Base-by-base conservation (phyloP, 2,888 invertebrate species). In the Eristalis intricaria region DNA sequence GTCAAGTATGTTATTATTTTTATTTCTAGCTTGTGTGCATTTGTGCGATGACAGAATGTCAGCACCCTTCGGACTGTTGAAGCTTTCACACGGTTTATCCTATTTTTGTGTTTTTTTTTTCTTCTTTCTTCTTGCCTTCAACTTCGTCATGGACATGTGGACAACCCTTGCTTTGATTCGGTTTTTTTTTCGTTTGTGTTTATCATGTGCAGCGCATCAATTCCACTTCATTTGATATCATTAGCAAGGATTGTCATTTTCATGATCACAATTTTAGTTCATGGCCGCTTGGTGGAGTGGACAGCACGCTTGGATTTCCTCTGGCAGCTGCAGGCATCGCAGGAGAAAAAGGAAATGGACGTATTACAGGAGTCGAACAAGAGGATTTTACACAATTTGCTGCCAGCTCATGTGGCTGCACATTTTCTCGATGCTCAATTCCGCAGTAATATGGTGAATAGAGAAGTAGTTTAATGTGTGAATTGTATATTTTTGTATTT, bases 291-390 rank as follows among this genome's bases (percentile, higher is more conserved):
- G 90, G 95, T 98, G 90, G 98, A 98, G 93, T 98, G 98, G 97
- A 98, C 98, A 66, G 97, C 97, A 23, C 94, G 98, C 35, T 94
- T 97, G 64, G 96, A 97, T 93, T 97, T 97, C 92, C 94, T 97
- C 32, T 97, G 96, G 96, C 96, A 97, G 92, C 94, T 96, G 89
- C 96, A 98, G 94, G 98, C 98, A 4, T 95, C 97, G 71, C 97
- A 98, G 91, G 98, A 98, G 93, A 98, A 98, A 92, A 95, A 96
- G 73, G 98, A 98, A 92, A 98, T 98, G 98, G 97, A 97, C 90
- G 97, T 97, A n/a, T 93, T 98, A 88, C 98, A 97, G 94, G 96
- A 96, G 94, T 97, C 97, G 89, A 98, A 98, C 93, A 95, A 96
- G 92, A 94, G 97, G 91, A 98, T 98, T 90, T 93, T 98, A 76